A percentile compares a stretch with the other conserved stretches of the same genome.
These are phyloP conservation scores for Cheilosia variabilis DNA, from an alignment of 2,888 invertebrate genomes.

Conservation along the genomic window DNA sequence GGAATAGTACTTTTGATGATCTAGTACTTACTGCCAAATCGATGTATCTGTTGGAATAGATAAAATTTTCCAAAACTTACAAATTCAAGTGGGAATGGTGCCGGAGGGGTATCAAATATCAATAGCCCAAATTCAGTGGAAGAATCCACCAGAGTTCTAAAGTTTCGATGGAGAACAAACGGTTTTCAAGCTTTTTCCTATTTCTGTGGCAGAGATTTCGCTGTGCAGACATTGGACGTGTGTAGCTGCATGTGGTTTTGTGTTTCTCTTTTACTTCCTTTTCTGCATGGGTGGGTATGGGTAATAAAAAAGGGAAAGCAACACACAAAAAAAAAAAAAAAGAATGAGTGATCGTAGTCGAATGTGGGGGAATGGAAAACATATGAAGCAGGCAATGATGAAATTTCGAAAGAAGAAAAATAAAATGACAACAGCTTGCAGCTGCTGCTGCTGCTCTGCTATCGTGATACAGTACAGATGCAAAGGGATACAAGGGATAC, in stretches of 20 bases:
- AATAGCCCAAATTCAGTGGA: neutral
- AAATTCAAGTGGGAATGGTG: too few species aligned
- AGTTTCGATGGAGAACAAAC: neutral
- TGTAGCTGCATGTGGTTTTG: neutral
- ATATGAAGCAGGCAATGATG: neutral
- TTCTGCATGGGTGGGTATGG: neutral
- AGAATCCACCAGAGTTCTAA: neutral
- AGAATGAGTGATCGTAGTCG: constrained; percentile 4
- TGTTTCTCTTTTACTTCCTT: constrained; percentile 15
- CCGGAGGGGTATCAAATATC: too few species aligned
- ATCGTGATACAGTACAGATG: neutral
- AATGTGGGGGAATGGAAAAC: neutral
- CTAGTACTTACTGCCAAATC: too few species aligned
- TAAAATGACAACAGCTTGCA: constrained; percentile 1
- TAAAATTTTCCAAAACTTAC: too few species aligned
- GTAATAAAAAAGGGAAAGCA: constrained; percentile 4
- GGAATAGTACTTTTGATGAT: too few species aligned
- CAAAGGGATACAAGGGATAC: neutral
- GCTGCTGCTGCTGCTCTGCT: constrained; percentile 9
- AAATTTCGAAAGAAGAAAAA: neutral
- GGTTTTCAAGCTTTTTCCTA: constrained; percentile 6
- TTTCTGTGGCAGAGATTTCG: neutral
- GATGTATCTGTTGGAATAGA: too few species aligned
- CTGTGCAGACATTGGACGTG: too few species aligned
- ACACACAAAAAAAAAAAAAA: neutral